Evolutionary conservation across 2,888 invertebrate species (phyloP).

Genomic region (Netelia melanura): DNA sequence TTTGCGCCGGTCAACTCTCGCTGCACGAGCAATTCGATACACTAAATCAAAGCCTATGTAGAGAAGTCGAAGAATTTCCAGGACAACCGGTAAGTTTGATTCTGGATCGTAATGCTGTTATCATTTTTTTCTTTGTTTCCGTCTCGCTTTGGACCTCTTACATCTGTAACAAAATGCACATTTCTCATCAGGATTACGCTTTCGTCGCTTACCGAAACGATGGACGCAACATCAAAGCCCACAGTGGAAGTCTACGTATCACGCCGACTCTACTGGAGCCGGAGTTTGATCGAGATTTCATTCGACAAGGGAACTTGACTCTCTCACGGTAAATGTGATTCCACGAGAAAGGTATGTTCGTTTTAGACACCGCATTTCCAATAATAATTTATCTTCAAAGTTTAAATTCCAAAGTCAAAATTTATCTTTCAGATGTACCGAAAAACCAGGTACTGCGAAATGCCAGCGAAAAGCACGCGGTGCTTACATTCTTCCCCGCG

Average conservation of each 20-base stretch:
- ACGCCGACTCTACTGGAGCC: slow-evolving; percentile 87
- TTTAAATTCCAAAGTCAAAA: too few species aligned
- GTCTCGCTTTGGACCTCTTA: background rate
- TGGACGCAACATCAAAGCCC: slow-evolving; percentile 86
- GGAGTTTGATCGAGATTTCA: slow-evolving; percentile 86
- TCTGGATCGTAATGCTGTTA: background rate
- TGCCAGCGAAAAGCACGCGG: slow-evolving; percentile 86
- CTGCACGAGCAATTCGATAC: slow-evolving; percentile 88
- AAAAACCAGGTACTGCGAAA: slow-evolving; percentile 75
- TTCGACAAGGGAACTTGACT: slow-evolving; percentile 81
- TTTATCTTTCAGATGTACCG: slow-evolving; percentile 83
- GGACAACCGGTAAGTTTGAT: slow-evolving; percentile 87
- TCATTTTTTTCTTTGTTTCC: slow-evolving; percentile 19
- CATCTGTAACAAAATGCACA: slow-evolving; percentile 13
- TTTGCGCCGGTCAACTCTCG: slow-evolving; percentile 87
- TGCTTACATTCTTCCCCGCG: slow-evolving; percentile 89
- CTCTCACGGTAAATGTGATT: slow-evolving; percentile 73
- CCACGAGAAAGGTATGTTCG: background rate
- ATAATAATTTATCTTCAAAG: slow-evolving; percentile 46
- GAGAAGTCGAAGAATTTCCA: slow-evolving; percentile 87
- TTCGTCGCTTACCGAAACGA: slow-evolving; percentile 89
- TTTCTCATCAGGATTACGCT: slow-evolving; percentile 87
- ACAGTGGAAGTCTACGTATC: slow-evolving; percentile 87
- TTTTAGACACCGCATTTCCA: background rate
- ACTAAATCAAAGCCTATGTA: slow-evolving; percentile 86